These are phyloP conservation scores for Drosophila cardini DNA, from an alignment of 1,140 invertebrate genomes.

Conservation along the genomic window DNA sequence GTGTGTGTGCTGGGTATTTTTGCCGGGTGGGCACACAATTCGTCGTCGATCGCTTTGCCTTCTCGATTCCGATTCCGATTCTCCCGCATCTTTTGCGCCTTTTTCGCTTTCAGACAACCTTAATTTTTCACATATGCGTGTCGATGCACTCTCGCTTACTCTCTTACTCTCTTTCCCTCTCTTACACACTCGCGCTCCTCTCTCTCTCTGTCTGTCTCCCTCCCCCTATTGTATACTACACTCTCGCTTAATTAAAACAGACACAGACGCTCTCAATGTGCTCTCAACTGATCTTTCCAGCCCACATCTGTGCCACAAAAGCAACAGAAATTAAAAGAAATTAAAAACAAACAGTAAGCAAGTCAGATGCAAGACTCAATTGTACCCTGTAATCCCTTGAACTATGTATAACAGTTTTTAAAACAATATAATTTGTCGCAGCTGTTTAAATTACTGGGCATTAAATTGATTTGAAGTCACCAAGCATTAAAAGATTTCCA, in stretches of 20 bases:
- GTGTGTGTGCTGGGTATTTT: slow-evolving; percentile 33
- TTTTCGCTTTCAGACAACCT: slow-evolving; percentile 66
- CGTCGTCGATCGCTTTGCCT: slow-evolving; percentile 37
- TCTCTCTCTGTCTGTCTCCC: slow-evolving; percentile 14
- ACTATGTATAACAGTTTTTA: not conserved
- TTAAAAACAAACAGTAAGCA: slow-evolving; percentile 60
- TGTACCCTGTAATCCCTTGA: slow-evolving; percentile 7
- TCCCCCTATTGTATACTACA: slow-evolving; percentile 6
- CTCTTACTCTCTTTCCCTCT: slow-evolving; percentile 15
- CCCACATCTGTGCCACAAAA: slow-evolving; percentile 70
- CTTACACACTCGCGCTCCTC: slow-evolving; percentile 24
- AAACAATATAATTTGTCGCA: not conserved
- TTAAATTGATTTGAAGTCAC: too few species aligned
- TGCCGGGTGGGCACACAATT: slow-evolving; percentile 42
- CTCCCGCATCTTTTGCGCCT: slow-evolving; percentile 74
- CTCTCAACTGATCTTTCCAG: slow-evolving; percentile 61
- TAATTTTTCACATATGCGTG: slow-evolving; percentile 81
- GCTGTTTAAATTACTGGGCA: too few species aligned
- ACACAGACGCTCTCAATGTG: slow-evolving; percentile 66
- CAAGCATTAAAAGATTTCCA: not conserved
- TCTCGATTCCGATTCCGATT: slow-evolving; percentile 14
- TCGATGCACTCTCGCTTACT: slow-evolving; percentile 34
- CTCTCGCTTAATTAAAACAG: slow-evolving; percentile 76
- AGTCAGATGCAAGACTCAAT: not conserved
- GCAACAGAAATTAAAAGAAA: slow-evolving; percentile 74